A percentile compares a stretch with the other conserved stretches of the same genome.
Evolutionary conservation across 2,797 vertebrate species (phyloP).

Genomic region (Trachurus trachurus): DNA sequence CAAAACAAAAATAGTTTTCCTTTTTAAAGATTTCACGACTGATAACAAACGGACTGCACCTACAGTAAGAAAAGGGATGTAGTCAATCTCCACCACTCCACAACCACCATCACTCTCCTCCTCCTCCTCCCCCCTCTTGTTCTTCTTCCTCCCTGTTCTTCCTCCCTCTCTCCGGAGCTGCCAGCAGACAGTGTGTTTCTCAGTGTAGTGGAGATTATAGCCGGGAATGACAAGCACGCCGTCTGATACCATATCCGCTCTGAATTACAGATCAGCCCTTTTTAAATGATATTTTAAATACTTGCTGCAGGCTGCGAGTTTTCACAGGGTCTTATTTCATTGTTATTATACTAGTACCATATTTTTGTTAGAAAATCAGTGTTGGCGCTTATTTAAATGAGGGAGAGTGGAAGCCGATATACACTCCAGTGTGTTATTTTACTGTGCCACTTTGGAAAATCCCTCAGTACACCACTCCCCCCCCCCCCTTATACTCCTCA

Average conservation of each 20-base stretch:
- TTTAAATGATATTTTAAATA: slow-evolving; percentile 86
- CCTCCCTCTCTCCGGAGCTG: slow-evolving; percentile 70
- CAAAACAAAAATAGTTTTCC: too few relatives aligned
- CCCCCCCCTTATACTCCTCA: slow-evolving; percentile 29
- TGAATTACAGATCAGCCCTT: slow-evolving; percentile 86
- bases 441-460: slow-evolving; percentile 81
- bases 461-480: slow-evolving; percentile 44
- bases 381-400: slow-evolving; percentile 85
- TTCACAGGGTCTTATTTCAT: slow-evolving; percentile 82
- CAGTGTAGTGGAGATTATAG: slow-evolving; percentile 80
- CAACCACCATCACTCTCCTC: slow-evolving; percentile 17
- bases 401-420: slow-evolving; percentile 73
- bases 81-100: slow-evolving; percentile 21
- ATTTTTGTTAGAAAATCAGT: slow-evolving; percentile 81
- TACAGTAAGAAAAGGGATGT: slow-evolving; percentile 63
- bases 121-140: background rate
- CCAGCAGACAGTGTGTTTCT: slow-evolving; percentile 82
- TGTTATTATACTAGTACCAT: slow-evolving; percentile 82
- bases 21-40: background rate
- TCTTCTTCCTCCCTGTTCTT: slow-evolving; percentile 33
- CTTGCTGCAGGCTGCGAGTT: slow-evolving; percentile 82
- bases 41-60: slow-evolving; percentile 63
- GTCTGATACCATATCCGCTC: slow-evolving; percentile 85
- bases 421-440: slow-evolving; percentile 79
- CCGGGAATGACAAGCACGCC: slow-evolving; percentile 81